Evolutionary conservation across 2,113 vertebrate species (phyloP), one percentile per base, ranked within the genome.

Genomic region (Falcunculus frontatus): DNA sequence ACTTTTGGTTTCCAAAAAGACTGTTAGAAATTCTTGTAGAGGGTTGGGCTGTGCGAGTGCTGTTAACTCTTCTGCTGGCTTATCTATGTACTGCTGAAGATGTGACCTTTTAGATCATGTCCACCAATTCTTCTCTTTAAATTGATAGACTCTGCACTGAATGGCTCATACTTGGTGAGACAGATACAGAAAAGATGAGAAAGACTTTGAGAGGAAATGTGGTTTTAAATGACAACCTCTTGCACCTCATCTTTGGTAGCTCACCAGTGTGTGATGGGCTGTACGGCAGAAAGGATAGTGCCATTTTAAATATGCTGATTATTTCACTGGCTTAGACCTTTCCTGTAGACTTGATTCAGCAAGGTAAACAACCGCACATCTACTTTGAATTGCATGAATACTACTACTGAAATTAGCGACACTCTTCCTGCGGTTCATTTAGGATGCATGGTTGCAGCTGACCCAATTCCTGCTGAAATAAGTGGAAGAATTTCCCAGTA

Each of bases 401-500:
- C 50, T 84, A 6, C 65, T 63, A 8, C 55, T 37, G 41, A 93
- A 77, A 59, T 90, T 63, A 89, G 68, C 6, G 33, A 67, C 64
- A 15, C 35, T 50, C 10, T 77, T 89, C 72, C 68, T 52, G 59
- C 0, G 0, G 55, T 69, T 96, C 68, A 26, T 56, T 93, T 90
- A 65, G 93, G 83, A 74, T 50, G 76, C 2, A 2, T 93, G 88
- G 59, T 47, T 92, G 86, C 76, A 89, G 79, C 3, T 93, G 87
- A 95, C 91, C 89, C 84, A 87, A 23, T 91, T 92, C 65, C 44
- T 10, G 1, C 21, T 89, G 82, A 95, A 96, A 74, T 39, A 91
- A 41, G 19, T 77, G 60, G 55, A 85, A 88, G 55, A 90, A 67
- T 86, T 88, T 72, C 70, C 60, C 27, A 18, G 49, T 88, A 26